phyloP scores from a whole-genome alignment of 2,113 vertebrate species.

The Pollimyrus isidori region DNA sequence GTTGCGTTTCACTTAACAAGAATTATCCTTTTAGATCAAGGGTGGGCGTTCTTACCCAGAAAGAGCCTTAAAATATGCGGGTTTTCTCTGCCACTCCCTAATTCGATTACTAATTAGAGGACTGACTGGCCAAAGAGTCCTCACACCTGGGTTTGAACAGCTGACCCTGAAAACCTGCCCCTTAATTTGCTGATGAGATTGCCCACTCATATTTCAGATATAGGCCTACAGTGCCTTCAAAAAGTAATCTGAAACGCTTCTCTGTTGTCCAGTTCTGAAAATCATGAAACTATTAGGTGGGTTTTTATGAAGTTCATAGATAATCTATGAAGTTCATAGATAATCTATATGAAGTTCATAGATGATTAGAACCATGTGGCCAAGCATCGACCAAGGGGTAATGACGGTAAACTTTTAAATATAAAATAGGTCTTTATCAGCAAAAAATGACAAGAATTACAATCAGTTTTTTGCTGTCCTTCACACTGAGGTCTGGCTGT shows the following conservation, averaged over 20 bases:
- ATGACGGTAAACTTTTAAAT: background rate
- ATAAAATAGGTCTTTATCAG: background rate
- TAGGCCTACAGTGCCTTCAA: background rate
- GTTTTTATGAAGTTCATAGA: background rate
- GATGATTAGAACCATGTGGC: background rate
- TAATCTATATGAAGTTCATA: background rate
- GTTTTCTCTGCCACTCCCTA: background rate
- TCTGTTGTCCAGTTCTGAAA: background rate
- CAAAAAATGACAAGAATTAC: background rate
- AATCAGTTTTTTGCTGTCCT: background rate
- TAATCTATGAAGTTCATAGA: too few relatives aligned
- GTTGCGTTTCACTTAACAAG: background rate
- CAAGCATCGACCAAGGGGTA: background rate
- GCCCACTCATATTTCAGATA: background rate
- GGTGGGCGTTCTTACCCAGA: background rate
- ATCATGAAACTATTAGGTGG: background rate
- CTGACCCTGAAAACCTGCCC: background rate
- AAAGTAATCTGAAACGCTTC: background rate
- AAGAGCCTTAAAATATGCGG: background rate
- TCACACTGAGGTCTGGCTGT: background rate
- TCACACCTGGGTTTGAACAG: background rate
- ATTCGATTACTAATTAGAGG: background rate
- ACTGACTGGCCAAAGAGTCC: background rate
- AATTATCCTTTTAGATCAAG: background rate
- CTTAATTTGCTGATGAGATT: background rate